Evolutionary conservation across 2,888 invertebrate species (phyloP).

Genomic region (Drosophila kuntzei): DNA sequence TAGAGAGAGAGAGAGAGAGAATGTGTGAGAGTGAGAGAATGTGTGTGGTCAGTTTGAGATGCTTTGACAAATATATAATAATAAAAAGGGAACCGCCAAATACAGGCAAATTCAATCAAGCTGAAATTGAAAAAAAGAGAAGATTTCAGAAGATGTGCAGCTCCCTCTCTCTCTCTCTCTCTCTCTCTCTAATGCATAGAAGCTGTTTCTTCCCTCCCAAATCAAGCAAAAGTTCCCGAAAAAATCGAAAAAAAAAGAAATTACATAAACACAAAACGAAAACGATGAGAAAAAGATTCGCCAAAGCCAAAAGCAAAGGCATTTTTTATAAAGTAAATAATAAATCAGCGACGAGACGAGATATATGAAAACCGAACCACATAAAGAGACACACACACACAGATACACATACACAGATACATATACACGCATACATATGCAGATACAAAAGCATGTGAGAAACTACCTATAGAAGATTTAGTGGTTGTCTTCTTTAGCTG

Average conservation of each 20-base stretch:
- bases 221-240: conserved; percentile 1
- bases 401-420: conserved; percentile 14
- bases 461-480: conserved; percentile 72
- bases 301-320: conserved; percentile 31
- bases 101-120: conserved; percentile 76
- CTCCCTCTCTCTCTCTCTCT: conserved; percentile 17
- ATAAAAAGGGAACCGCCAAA: conserved; percentile 32
- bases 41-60: conserved; percentile 61
- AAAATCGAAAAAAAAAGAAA: neutral
- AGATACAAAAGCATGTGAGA: conserved; percentile 46
- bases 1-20: conserved; percentile 37
- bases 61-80: conserved; percentile 40
- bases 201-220: conserved; percentile 7
- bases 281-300: conserved; percentile 53
- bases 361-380: conserved; percentile 65
- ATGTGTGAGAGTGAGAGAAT: conserved; percentile 41
- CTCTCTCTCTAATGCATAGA: conserved; percentile 61
- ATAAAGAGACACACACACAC: conserved; percentile 43
- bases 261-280: conserved; percentile 28
- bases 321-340: conserved; percentile 75
- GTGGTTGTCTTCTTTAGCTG: conserved; percentile 65
- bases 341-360: conserved; percentile 73
- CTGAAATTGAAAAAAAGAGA: conserved; percentile 63
- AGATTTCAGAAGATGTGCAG: conserved; percentile 75
- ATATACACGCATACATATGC: conserved; percentile 12